Conservation (phyloP, 2,113 vertebrate genomes). For the Thalassoma bifasciatum region DNA sequence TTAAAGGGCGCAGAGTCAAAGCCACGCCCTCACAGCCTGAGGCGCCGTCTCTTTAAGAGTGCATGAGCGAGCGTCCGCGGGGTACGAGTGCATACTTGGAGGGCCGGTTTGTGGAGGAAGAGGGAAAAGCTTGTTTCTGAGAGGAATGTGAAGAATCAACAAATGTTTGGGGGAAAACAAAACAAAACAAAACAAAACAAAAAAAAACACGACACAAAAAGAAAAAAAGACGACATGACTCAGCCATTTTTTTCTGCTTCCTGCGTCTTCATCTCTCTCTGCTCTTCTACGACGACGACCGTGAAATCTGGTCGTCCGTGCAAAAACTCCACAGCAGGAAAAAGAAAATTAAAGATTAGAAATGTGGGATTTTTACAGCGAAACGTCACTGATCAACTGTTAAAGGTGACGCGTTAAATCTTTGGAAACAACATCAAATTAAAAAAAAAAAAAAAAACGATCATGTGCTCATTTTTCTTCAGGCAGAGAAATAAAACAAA, state of each 20-base stretch:
- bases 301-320: constrained; percentile 8
- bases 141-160: constrained; percentile 54
- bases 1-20: constrained; percentile 20
- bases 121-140: constrained; percentile 34
- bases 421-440: too few relatives aligned
- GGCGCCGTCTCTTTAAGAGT: constrained; percentile 8
- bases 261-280: constrained; percentile 39
- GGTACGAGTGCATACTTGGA: constrained; percentile 52
- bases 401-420: neutral
- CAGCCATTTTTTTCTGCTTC: constrained; percentile 61
- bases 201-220: too few relatives aligned
- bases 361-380: constrained; percentile 31
- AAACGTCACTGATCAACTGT: constrained; percentile 26
- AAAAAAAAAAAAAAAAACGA: too few relatives aligned
- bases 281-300: constrained; percentile 22
- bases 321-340: constrained; percentile 7
- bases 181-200: neutral
- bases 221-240: constrained; percentile 8
- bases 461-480: neutral
- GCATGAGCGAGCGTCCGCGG: neutral
- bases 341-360: neutral
- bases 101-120: constrained; percentile 24
- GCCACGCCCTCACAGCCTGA: constrained; percentile 10
- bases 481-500: too few relatives aligned
- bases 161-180: neutral